Base-by-base conservation (phyloP, 2,797 vertebrate genomes). In the Scolopax rusticola region DNA sequence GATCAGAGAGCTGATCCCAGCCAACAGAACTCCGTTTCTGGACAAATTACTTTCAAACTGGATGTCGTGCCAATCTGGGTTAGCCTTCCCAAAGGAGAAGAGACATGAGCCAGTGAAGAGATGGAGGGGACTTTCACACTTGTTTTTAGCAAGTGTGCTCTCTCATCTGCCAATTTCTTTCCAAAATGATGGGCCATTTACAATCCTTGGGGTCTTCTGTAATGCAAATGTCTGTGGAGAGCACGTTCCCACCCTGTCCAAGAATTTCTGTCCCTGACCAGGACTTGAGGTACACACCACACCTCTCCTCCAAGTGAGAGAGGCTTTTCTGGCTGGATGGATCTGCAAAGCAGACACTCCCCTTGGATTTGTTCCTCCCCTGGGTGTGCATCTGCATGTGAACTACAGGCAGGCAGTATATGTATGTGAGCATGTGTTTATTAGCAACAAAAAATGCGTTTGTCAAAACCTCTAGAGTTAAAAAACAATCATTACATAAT, bases 401-500 rank as follows among this genome's bases (percentile, higher is more conserved):
- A 75, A 74, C 45, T 81, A 6, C 24, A 32, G 64, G 45, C 69
- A 89, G 71, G 30, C 40, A 14, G 48, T 61, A 11, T 48, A 45
- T 16, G 14, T 87, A 10, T 60, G 53, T 48, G 30, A 84, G 32
- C 8, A 1, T 81, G 56, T 96, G 74, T 85, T 92, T 85, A 38
- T 64, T 64, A 50, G 36, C 75, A 54, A 43, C 45, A 56, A 71
- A 84, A 95, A 95, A 74, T 30, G 80, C 74, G 64, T 87, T 95
- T 89, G 85, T 93, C 89, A 95, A 96, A 95, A 95, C 90, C 82
- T 93, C 69, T 63, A 33, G 91, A 76, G 91, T 94, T 88, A 93
- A 96, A 96, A 91, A 96, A 94, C 95, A 96, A 90, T 92, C 85
- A 87, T 97, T 96, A 96, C 27, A 0, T 96, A 96, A 97, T 95